Conservation (phyloP, 2,797 vertebrate species). For the Premnoplex brunnescens region DNA sequence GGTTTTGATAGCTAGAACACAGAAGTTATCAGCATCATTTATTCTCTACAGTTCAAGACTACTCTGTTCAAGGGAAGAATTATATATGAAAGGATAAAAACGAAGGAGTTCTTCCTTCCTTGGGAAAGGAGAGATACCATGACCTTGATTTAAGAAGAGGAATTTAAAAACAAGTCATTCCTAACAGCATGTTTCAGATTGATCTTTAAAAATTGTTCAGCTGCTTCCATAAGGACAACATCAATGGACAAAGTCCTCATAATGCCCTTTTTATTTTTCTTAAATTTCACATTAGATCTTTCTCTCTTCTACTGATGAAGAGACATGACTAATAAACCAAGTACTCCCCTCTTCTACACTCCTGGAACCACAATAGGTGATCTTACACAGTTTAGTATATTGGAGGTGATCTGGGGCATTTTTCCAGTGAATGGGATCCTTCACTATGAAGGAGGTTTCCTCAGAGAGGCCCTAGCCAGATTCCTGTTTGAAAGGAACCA, state of each 20-base stretch:
- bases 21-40: neutral
- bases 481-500: neutral
- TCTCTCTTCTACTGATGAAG: neutral
- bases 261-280: neutral
- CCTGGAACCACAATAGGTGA: neutral
- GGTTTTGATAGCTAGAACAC: neutral
- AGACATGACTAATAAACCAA: neutral
- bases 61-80: neutral
- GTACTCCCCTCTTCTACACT: neutral
- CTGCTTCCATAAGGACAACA: neutral
- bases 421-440: neutral
- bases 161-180: neutral
- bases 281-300: neutral
- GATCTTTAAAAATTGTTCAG: neutral
- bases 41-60: neutral
- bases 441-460: neutral
- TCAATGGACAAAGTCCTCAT: neutral
- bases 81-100: neutral
- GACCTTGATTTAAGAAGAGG: neutral
- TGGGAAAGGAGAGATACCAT: neutral
- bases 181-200: neutral
- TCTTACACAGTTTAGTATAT: neutral
- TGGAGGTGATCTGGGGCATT: neutral
- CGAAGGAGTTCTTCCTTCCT: neutral
- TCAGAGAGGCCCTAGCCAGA: neutral